Evolutionary conservation across 1,140 invertebrate genomes (phyloP).

Genomic region (Holcopasites calliopsidis): DNA sequence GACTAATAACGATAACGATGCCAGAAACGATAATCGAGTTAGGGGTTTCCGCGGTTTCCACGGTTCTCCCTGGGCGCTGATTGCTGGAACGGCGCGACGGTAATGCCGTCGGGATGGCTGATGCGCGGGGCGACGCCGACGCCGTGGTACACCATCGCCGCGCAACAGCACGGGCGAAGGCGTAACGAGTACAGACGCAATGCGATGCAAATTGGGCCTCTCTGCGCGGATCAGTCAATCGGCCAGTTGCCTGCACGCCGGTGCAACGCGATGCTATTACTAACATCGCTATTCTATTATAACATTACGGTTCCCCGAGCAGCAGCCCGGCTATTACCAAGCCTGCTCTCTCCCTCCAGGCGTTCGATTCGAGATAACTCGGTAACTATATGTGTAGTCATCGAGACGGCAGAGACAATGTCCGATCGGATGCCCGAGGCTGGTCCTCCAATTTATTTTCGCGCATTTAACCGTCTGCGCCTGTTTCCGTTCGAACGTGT

Average conservation of each 20-base stretch:
- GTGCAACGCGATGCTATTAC: constrained; percentile 74
- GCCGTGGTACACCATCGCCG: not conserved
- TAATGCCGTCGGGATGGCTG: constrained; percentile 51
- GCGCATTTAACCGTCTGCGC: constrained; percentile 3
- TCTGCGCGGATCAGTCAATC: constrained; percentile 62
- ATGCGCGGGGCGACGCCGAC: constrained; percentile 18
- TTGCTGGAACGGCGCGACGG: constrained; percentile 66
- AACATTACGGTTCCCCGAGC: constrained; percentile 73
- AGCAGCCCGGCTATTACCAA: constrained; percentile 52
- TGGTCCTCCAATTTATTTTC: constrained; percentile 36
- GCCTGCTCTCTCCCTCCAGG: constrained; percentile 42
- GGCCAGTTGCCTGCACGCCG: constrained; percentile 53
- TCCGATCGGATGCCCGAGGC: constrained; percentile 19
- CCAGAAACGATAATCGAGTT: constrained; percentile 70
- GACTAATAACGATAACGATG: constrained; percentile 73
- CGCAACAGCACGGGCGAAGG: constrained; percentile 63
- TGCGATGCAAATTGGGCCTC: constrained; percentile 78
- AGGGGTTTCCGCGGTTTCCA: constrained; percentile 70
- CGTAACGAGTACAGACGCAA: constrained; percentile 72
- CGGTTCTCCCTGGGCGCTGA: constrained; percentile 68
- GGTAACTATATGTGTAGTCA: constrained; percentile 35
- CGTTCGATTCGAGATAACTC: constrained; percentile 49
- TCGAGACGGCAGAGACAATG: constrained; percentile 45
- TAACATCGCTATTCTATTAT: constrained; percentile 80
- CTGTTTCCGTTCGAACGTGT: not conserved